phyloP scores from a whole-genome alignment of 2,797 vertebrate genomes.

The Falco biarmicus region DNA sequence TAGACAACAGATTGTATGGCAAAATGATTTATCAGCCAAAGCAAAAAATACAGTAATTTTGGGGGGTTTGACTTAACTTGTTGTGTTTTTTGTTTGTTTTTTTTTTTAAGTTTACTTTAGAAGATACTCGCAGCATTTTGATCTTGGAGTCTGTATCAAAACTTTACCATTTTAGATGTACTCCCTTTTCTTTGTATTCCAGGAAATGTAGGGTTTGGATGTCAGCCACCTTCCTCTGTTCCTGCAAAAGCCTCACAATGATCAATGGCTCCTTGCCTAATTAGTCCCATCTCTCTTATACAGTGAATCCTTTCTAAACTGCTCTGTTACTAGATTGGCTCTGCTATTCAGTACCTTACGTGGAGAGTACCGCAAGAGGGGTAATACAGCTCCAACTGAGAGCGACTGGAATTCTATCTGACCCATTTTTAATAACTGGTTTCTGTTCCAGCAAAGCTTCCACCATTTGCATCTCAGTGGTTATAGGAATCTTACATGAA shows the following conservation, averaged over 20 bases:
- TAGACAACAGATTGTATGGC: not conserved
- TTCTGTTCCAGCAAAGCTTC: not conserved
- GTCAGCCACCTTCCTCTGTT: conserved; percentile 43
- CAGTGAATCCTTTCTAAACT: conserved; percentile 22
- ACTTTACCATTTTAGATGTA: conserved; percentile 4
- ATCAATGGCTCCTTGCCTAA: conserved; percentile 61
- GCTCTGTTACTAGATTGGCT: conserved; percentile 32
- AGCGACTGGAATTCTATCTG: not conserved
- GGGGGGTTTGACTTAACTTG: not conserved
- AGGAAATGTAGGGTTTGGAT: conserved; percentile 57
- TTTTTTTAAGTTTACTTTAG: not conserved
- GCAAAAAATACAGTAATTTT: not conserved
- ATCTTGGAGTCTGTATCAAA: conserved; percentile 13
- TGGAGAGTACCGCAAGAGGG: not conserved
- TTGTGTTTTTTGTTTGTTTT: too few species aligned
- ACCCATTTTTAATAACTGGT: not conserved
- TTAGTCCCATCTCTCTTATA: conserved; percentile 40
- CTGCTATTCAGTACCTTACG: not conserved
- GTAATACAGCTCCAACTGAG: not conserved
- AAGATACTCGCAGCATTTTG: not conserved
- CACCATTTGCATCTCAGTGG: not conserved
- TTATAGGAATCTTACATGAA: conserved; percentile 1
- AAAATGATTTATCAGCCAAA: conserved; percentile 6
- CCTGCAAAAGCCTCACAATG: conserved; percentile 28
- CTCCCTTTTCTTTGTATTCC: conserved; percentile 28